Base-by-base conservation (phyloP, 2,113 vertebrate species). In the Oreochromis niloticus region DNA sequence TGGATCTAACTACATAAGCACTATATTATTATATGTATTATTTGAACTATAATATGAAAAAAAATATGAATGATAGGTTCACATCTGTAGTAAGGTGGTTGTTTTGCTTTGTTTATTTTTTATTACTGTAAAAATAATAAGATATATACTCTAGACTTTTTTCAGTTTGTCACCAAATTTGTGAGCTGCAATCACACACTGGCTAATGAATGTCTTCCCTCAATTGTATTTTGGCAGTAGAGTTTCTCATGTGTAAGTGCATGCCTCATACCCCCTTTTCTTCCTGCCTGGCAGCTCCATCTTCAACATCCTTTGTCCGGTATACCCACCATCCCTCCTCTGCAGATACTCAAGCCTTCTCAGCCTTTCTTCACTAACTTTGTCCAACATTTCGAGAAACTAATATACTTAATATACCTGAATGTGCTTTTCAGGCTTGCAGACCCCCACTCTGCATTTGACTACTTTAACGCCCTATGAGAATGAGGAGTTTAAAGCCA, bases 341-440 rank as follows among this genome's bases (percentile, higher is more conserved):
- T 71, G 39, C 66, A 43, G 39, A 46, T 73, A 22, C 8, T 43
- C 68, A 46, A 46, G 22, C 68, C 36, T 24, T 41, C 1, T 22
- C 22, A 27, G 22, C 39, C 13, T 27, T 73, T 43, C 3, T 4
- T 73, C 2, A 1, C 68, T 46, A 73, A 73, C 11, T 41, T 68
- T 41, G 36, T 68, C 66, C 66, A 24, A 71, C 5, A 24, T 43
- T 71, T 43, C 39, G n/a, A 43, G 12, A 71, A 24, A 73, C 22
- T 3, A n/a, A 61, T 19, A n/a, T 39, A 71, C 16, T 17, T 46
- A 30, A 16, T 27, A 27, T 52, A 71, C 10, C 16, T 71, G n/a
- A 56, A 73, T 71, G 32, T 80, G n/a, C 7, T 80, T 75, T 43
- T 82, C 87, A 97, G 96, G 96, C 9, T 82, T 97, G 78, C 95